Evolutionary conservation across 2,888 invertebrate genomes (phyloP).

Genomic region (Chymomyza procnemis): DNA sequence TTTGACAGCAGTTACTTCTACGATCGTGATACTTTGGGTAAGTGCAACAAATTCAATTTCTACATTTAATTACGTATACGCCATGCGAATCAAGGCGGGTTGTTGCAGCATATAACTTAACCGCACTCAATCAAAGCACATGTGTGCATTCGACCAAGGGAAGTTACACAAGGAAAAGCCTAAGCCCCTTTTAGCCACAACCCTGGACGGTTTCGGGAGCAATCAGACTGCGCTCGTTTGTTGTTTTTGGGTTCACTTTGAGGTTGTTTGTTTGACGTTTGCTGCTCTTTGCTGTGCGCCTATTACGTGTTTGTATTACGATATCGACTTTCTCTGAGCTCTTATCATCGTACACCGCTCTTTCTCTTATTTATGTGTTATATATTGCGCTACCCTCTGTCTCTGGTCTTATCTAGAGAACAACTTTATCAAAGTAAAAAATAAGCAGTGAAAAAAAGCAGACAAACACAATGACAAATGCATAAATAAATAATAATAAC

Average conservation of each 20-base stretch:
- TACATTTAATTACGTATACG: not conserved
- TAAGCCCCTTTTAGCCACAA: not conserved
- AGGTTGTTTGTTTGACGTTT: constrained; percentile 11
- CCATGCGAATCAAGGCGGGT: not conserved
- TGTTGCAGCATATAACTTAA: not conserved
- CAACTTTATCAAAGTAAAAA: constrained; percentile 63
- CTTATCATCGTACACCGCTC: constrained; percentile 54
- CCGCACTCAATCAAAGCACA: not conserved
- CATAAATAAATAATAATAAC: constrained; percentile 64
- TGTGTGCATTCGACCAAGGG: not conserved
- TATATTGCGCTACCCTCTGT: constrained; percentile 31
- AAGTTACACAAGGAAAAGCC: not conserved
- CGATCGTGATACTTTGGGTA: constrained; percentile 58
- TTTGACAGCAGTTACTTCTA: constrained; percentile 61
- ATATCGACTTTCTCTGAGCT: constrained; percentile 65
- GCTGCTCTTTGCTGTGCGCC: constrained; percentile 55
- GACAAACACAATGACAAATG: constrained; percentile 46
- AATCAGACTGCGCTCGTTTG: constrained; percentile 22
- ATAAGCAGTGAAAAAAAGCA: constrained; percentile 17
- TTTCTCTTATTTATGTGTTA: constrained; percentile 54
- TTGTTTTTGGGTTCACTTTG: constrained; percentile 13
- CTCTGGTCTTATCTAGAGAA: constrained; percentile 24
- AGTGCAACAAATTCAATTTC: constrained; percentile 26
- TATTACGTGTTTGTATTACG: constrained; percentile 70
- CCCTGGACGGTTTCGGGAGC: constrained; percentile 24